Percentiles rank a stretch among this genome's conserved stretches.
Evolutionary conservation across 2,888 invertebrate species (phyloP).

Genomic region (Drosophila engyochracea): DNA sequence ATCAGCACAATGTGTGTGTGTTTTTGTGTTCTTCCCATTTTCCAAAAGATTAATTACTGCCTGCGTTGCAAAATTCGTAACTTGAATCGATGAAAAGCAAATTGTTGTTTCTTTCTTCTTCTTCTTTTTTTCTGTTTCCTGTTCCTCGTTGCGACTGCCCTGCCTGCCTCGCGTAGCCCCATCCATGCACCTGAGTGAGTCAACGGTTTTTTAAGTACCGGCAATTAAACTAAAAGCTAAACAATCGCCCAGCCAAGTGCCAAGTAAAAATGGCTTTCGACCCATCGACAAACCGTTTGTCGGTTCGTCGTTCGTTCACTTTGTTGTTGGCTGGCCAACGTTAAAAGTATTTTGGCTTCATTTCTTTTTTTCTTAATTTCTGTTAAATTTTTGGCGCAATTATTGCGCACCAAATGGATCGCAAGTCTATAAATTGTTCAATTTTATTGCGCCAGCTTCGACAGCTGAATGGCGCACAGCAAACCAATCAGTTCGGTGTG

Average conservation of each 20-base stretch:
- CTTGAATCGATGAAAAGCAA: constrained; percentile 28
- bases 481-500: constrained; percentile 18
- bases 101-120: constrained; percentile 1
- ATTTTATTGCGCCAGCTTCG: constrained; percentile 83
- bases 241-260: constrained; percentile 55
- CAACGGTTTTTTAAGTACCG: constrained; percentile 77
- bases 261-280: constrained; percentile 56
- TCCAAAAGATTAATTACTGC: constrained; percentile 67
- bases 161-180: constrained; percentile 13
- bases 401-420: constrained; percentile 78
- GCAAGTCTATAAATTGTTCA: constrained; percentile 80
- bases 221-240: constrained; percentile 78
- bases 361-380: constrained; percentile 45
- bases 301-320: constrained; percentile 3
- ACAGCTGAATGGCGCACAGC: constrained; percentile 80
- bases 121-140: constrained; percentile 29
- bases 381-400: constrained; percentile 74
- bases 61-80: constrained; percentile 53
- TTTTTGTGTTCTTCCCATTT: constrained; percentile 6
- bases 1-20: constrained; percentile 36
- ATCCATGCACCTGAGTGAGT: constrained; percentile 52
- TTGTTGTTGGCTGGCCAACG: constrained; percentile 28
- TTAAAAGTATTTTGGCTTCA: constrained; percentile 40
- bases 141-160: constrained; percentile 19
- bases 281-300: neutral